Conservation (phyloP, 2,888 invertebrate species). For the Merodon equestris region DNA sequence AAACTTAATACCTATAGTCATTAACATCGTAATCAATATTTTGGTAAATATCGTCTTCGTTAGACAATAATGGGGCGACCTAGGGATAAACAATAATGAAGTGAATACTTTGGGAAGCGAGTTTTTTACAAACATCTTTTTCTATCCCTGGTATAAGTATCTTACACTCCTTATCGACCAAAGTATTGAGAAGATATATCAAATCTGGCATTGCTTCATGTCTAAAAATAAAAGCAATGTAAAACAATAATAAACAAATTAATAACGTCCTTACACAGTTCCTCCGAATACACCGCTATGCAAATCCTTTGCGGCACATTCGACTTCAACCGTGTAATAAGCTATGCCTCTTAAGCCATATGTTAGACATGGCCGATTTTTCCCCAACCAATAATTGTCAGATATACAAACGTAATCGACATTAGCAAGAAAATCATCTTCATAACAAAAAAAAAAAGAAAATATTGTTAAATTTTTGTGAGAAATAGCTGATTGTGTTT, state of each 20-base stretch:
- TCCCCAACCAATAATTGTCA: slow-evolving; percentile 99
- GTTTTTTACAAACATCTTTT: slow-evolving; percentile 84
- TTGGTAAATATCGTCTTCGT: slow-evolving; percentile 86
- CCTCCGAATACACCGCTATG: slow-evolving; percentile 98
- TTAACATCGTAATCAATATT: slow-evolving; percentile 92
- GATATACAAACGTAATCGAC: slow-evolving; percentile 98
- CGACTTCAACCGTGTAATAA: slow-evolving; percentile 93
- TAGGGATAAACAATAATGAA: slow-evolving; percentile 35
- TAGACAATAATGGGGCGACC: slow-evolving; percentile 83
- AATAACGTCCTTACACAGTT: slow-evolving; percentile 83
- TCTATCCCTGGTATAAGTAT: slow-evolving; percentile 91
- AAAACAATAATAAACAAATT: neutral
- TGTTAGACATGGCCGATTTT: slow-evolving; percentile 97
- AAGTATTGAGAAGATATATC: slow-evolving; percentile 88
- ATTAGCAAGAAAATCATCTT: slow-evolving; percentile 85
- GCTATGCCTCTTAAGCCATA: slow-evolving; percentile 96
- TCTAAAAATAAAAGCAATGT: slow-evolving; percentile 2
- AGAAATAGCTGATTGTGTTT: neutral
- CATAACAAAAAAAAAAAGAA: neutral
- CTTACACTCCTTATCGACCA: slow-evolving; percentile 92
- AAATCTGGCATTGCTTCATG: slow-evolving; percentile 95
- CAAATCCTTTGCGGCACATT: slow-evolving; percentile 93
- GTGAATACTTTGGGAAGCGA: no score
- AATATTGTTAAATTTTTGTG: neutral
- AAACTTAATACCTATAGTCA: slow-evolving; percentile 82